These are phyloP conservation scores for Pungitius pungitius DNA, from an alignment of 2,113 vertebrate species.

Conservation along the genomic window DNA sequence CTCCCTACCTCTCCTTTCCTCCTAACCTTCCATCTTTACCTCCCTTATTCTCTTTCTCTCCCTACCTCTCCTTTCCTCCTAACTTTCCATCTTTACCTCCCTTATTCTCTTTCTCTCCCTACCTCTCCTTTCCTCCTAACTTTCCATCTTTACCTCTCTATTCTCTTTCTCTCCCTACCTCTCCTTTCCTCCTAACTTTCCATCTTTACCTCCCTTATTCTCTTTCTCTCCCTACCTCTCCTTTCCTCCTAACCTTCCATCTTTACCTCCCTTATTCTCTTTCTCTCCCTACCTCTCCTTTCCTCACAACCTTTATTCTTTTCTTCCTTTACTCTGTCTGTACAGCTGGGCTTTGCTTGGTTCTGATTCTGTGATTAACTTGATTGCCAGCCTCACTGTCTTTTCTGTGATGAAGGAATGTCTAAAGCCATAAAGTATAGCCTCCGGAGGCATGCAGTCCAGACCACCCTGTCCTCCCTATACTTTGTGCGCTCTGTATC, in stretches of 20 bases:
- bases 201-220: slow-evolving; percentile 14
- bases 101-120: slow-evolving; percentile 26
- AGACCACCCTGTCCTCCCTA: slow-evolving; percentile 58
- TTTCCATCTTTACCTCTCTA: neutral
- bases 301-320: neutral
- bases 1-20: neutral
- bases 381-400: slow-evolving; percentile 61
- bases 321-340: slow-evolving; percentile 33
- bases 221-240: neutral
- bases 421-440: slow-evolving; percentile 73
- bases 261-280: slow-evolving; percentile 23
- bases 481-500: slow-evolving; percentile 75
- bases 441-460: slow-evolving; percentile 53
- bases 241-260: neutral
- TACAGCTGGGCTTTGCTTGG: slow-evolving; percentile 65
- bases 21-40: slow-evolving; percentile 1
- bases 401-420: slow-evolving; percentile 66
- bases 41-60: slow-evolving; percentile 8
- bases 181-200: neutral
- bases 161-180: neutral
- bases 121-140: neutral
- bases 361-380: slow-evolving; percentile 36
- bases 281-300: slow-evolving; percentile 2
- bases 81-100: slow-evolving; percentile 3
- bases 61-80: neutral